Conservation (phyloP, 2,888 invertebrate genomes). For the Nemotelus pantherinus region DNA sequence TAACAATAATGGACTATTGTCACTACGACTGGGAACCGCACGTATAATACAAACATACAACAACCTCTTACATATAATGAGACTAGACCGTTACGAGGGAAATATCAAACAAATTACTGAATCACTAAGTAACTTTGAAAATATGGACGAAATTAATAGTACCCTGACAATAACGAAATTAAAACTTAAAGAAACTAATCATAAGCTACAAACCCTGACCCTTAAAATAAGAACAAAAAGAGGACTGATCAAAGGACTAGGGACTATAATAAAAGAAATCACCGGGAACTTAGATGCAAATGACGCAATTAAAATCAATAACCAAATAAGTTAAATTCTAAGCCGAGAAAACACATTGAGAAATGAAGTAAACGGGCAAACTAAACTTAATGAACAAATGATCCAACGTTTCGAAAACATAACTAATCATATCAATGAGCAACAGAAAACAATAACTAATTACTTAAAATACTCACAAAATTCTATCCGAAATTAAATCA, state of each 20-base stretch:
- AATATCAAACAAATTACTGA: conserved; percentile 13
- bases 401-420: conserved; percentile 38
- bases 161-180: conserved; percentile 16
- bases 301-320: conserved; percentile 24
- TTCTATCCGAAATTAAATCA: not conserved
- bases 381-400: conserved; percentile 32
- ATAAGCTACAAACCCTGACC: not conserved
- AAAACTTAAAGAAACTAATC: conserved; percentile 4
- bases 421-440: conserved; percentile 35
- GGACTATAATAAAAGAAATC: conserved; percentile 31
- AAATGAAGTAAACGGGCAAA: conserved; percentile 8
- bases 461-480: conserved; percentile 8
- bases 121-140: not conserved
- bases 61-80: conserved; percentile 14
- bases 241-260: conserved; percentile 38
- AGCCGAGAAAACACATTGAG: conserved; percentile 6
- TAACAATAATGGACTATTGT: conserved; percentile 1
- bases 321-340: conserved; percentile 1
- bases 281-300: conserved; percentile 22
- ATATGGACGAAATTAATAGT: not conserved
- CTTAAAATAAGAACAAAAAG: conserved; percentile 17
- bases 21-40: not conserved
- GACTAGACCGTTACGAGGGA: not conserved
- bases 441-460: conserved; percentile 18
- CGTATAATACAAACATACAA: not conserved